Conservation (phyloP, 1,140 invertebrate species). For the Scaptomyza graminum region DNA sequence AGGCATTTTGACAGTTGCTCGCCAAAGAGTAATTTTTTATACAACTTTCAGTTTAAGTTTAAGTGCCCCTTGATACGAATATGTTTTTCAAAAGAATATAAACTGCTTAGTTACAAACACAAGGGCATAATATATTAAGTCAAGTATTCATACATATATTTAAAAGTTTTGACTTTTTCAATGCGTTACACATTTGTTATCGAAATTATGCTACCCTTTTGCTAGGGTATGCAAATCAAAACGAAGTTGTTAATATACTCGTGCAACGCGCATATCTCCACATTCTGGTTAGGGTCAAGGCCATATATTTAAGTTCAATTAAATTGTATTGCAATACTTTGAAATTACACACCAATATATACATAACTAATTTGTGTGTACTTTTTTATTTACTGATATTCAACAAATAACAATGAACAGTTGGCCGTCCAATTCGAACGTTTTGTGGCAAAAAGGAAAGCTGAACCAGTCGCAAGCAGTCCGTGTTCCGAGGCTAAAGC, state of each 20-base stretch:
- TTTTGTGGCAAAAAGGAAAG: slow-evolving; percentile 14
- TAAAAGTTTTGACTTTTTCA: background rate
- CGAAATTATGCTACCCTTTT: background rate
- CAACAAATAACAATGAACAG: slow-evolving; percentile 4
- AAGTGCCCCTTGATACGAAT: too few relatives aligned
- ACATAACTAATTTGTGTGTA: slow-evolving; percentile 19
- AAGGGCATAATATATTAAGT: too few relatives aligned
- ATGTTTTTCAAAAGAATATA: too few relatives aligned
- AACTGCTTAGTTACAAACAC: too few relatives aligned
- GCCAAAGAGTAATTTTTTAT: too few relatives aligned
- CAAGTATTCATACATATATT: background rate
- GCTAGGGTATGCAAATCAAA: slow-evolving; percentile 32
- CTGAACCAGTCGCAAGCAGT: slow-evolving; percentile 15
- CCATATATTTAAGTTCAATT: slow-evolving; percentile 29
- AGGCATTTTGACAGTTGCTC: background rate
- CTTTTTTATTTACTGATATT: background rate
- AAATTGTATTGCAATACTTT: slow-evolving; percentile 19
- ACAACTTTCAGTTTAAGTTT: too few relatives aligned
- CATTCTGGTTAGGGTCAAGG: slow-evolving; percentile 30
- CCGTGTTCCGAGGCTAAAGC: slow-evolving; percentile 33
- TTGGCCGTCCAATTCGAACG: slow-evolving; percentile 42
- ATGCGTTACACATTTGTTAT: background rate
- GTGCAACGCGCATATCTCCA: slow-evolving; percentile 20
- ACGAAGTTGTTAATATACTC: slow-evolving; percentile 40
- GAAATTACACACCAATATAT: background rate